These are phyloP conservation scores for Poeciliopsis occidentalis DNA, from an alignment of 2,113 vertebrate species.

Conservation along the genomic window DNA sequence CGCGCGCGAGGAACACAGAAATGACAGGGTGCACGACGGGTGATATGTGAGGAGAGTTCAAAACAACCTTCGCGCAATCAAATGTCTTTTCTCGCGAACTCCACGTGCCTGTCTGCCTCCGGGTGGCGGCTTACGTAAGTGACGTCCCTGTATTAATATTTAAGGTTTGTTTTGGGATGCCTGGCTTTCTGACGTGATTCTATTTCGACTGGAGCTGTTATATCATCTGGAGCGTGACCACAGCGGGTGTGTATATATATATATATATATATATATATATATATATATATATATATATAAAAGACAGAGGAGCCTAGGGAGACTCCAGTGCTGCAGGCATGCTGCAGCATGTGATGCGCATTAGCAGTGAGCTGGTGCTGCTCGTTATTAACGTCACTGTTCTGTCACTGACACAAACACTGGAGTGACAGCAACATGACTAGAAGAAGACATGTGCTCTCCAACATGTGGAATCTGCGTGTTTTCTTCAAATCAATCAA, in stretches of 20 bases:
- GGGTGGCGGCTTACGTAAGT: conserved; percentile 69
- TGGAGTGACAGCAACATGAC: conserved; percentile 5
- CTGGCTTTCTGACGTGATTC: conserved; percentile 48
- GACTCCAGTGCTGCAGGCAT: conserved; percentile 44
- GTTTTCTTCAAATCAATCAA: neutral
- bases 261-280: too few relatives aligned
- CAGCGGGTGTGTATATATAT: conserved; percentile 41
- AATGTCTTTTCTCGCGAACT: conserved; percentile 18
- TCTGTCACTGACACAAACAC: conserved; percentile 37
- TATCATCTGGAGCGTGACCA: conserved; percentile 69
- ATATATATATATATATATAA: neutral
- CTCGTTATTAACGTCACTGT: conserved; percentile 59
- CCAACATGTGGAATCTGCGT: conserved; percentile 18
- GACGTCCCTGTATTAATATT: conserved; percentile 73
- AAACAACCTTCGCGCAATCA: conserved; percentile 38
- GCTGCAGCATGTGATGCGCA: conserved; percentile 63
- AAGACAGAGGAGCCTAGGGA: conserved; percentile 17
- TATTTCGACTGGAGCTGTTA: conserved; percentile 67
- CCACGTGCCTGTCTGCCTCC: conserved; percentile 29
- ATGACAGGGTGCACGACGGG: neutral
- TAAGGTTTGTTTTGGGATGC: conserved; percentile 68
- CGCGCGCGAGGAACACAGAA: neutral
- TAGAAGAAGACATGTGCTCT: conserved; percentile 20
- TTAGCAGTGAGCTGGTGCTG: conserved; percentile 46
- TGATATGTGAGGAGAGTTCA: conserved; percentile 17